These are phyloP conservation scores for Drosophila pectinifera DNA, from an alignment of 1,140 invertebrate genomes.

Conservation along the genomic window DNA sequence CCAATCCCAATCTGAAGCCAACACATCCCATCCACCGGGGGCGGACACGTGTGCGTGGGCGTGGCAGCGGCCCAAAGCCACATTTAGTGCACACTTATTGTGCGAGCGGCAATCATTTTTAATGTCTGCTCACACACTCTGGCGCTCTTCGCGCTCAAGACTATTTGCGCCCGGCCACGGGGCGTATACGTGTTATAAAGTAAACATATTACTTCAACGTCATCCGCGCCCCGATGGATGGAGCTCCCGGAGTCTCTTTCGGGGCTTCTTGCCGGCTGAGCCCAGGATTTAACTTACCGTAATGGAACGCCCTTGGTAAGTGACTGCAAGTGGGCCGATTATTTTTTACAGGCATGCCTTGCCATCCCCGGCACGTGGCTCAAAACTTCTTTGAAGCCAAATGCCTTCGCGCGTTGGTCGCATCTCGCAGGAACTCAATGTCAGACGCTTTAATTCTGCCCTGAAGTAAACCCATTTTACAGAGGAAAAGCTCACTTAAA, in stretches of 20 bases:
- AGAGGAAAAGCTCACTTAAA: not conserved
- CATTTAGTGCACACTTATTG: slow-evolving; percentile 68
- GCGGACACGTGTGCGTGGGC: slow-evolving; percentile 30
- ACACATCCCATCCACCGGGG: not conserved
- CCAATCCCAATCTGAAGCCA: not conserved
- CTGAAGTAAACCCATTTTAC: not conserved
- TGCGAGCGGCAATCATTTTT: slow-evolving; percentile 73
- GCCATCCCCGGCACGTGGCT: not conserved
- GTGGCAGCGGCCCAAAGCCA: slow-evolving; percentile 56
- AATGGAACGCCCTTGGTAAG: slow-evolving; percentile 21
- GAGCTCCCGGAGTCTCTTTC: not conserved
- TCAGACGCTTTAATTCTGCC: slow-evolving; percentile 1
- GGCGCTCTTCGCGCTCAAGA: slow-evolving; percentile 39
- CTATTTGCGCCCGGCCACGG: slow-evolving; percentile 61
- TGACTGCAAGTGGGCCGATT: slow-evolving; percentile 28
- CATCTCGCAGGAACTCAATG: not conserved
- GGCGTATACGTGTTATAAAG: slow-evolving; percentile 77
- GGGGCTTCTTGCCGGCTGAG: slow-evolving; percentile 4
- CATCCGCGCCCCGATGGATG: slow-evolving; percentile 8
- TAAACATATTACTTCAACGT: slow-evolving; percentile 69
- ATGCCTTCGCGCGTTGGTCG: slow-evolving; percentile 7
- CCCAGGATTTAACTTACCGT: slow-evolving; percentile 35
- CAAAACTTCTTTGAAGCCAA: slow-evolving; percentile 7
- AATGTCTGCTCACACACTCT: slow-evolving; percentile 62
- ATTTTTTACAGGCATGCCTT: slow-evolving; percentile 35